Conservation (phyloP, 2,113 vertebrate genomes). For the Pluvianellus socialis region DNA sequence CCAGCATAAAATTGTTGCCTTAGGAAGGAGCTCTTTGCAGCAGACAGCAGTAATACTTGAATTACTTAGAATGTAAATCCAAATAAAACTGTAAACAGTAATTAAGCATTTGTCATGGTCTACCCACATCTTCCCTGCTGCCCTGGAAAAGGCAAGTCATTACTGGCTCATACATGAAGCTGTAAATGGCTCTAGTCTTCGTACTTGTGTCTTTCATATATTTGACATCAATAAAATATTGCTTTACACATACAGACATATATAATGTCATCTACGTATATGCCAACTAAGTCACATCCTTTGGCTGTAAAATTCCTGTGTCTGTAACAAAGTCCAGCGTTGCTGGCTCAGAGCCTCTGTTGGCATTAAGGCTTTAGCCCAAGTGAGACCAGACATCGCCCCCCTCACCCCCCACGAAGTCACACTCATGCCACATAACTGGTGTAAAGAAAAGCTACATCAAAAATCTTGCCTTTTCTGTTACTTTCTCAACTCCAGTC, state of each 20-base stretch:
- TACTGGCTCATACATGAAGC: background rate
- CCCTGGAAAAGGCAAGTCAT: background rate
- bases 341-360: background rate
- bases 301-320: background rate
- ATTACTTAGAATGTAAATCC: background rate
- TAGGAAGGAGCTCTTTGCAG: background rate
- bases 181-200: background rate
- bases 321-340: background rate
- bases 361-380: background rate
- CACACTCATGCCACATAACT: background rate
- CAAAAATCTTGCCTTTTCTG: conserved; percentile 72
- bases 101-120: background rate
- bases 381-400: background rate
- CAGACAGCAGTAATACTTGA: background rate
- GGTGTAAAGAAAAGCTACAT: background rate
- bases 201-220: background rate
- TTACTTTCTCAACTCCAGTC: conserved; percentile 80
- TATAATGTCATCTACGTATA: background rate
- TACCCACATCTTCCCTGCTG: background rate
- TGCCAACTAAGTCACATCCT: background rate
- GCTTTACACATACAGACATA: background rate
- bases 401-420: accelerated
- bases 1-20: background rate
- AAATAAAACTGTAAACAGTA: background rate
- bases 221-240: background rate